A percentile compares a stretch with the other conserved stretches of the same genome.
phyloP scores from a whole-genome alignment of 1,140 invertebrate species.

The Harlomillsia oculata region DNA sequence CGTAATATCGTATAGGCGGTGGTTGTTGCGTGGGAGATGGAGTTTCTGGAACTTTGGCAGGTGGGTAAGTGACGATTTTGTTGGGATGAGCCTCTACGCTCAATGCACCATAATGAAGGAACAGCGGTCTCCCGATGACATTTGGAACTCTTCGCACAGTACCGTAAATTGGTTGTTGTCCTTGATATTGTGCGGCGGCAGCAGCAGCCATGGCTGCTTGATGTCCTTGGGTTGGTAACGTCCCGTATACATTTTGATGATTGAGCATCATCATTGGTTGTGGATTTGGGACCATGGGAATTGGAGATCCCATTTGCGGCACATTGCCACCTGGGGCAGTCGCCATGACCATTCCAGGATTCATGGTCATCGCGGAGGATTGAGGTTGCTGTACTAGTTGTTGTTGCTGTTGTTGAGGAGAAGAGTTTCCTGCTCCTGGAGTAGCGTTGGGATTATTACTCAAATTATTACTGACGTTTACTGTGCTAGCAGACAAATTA shows the following conservation, averaged over 20 bases:
- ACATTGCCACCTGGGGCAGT: not conserved
- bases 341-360: not conserved
- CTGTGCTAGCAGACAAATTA: conserved; percentile 13
- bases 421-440: conserved; percentile 9
- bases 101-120: conserved; percentile 34
- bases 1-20: conserved; percentile 30
- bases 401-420: not conserved
- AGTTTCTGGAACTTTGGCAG: conserved; percentile 27
- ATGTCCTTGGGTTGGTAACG: conserved; percentile 13
- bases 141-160: conserved; percentile 34
- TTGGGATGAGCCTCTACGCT: conserved; percentile 35
- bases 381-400: conserved; percentile 19
- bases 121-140: conserved; percentile 33
- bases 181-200: conserved; percentile 10
- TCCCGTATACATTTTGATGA: conserved; percentile 21
- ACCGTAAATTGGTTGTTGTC: conserved; percentile 29
- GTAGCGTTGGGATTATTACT: conserved; percentile 10
- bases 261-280: too few species aligned
- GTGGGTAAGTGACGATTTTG: conserved; percentile 31
- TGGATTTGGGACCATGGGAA: too few species aligned
- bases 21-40: conserved; percentile 33
- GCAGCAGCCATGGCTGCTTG: conserved; percentile 4
- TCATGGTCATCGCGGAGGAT: conserved; percentile 13
- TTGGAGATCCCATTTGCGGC: too few species aligned
- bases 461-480: too few species aligned